Conservation (phyloP, 2,113 vertebrate genomes). For the Guaruba guarouba region DNA sequence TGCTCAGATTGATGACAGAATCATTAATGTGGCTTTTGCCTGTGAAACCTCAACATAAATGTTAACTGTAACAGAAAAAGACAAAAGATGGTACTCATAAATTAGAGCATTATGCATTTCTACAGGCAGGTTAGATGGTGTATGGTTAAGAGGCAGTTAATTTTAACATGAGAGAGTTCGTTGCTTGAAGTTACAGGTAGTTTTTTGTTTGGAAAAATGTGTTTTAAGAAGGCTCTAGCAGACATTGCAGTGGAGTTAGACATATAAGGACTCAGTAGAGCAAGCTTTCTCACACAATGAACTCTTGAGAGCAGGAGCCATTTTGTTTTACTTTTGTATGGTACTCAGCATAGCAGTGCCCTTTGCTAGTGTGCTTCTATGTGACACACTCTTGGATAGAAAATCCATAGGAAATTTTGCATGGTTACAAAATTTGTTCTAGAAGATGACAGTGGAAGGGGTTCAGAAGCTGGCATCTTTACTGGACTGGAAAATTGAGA, state of each 20-base stretch:
- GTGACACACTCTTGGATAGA: background rate
- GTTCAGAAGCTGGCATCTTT: background rate
- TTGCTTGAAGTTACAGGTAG: background rate
- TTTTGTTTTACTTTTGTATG: background rate
- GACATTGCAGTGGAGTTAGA: background rate
- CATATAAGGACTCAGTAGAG: slow-evolving; percentile 6
- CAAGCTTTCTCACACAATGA: background rate
- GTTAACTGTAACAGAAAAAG: background rate
- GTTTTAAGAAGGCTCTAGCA: background rate
- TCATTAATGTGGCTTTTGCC: background rate
- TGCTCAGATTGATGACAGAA: background rate
- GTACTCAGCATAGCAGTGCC: background rate
- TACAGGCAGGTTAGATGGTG: accelerated
- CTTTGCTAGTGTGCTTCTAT: background rate
- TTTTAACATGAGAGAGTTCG: background rate
- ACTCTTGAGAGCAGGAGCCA: background rate
- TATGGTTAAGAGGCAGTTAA: background rate
- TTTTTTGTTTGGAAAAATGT: background rate
- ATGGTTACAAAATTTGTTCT: background rate
- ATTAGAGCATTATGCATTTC: background rate
- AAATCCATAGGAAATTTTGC: background rate
- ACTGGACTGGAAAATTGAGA: background rate
- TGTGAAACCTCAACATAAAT: background rate
- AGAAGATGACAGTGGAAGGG: background rate
- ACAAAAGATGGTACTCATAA: background rate